Conservation (phyloP, 2,797 vertebrate genomes). For the Craterocephalus amniculus region DNA sequence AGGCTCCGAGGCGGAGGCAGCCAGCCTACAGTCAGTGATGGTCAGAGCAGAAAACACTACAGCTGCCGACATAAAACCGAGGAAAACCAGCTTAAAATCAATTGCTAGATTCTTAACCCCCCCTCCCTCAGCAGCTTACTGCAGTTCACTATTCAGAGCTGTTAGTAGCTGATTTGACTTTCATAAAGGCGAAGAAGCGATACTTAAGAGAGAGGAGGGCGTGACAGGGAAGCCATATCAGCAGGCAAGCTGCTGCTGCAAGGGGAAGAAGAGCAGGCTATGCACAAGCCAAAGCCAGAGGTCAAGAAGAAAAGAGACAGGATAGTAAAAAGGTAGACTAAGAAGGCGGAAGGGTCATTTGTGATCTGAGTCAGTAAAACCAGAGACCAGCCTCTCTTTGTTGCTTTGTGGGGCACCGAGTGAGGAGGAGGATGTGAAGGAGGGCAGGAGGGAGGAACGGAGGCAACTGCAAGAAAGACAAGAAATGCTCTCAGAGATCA, state of each 20-base stretch:
- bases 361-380: slow-evolving; percentile 54
- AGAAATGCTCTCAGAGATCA: slow-evolving; percentile 76
- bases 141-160: slow-evolving; percentile 41
- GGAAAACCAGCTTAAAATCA: slow-evolving; percentile 17
- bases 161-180: slow-evolving; percentile 35
- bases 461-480: slow-evolving; percentile 51
- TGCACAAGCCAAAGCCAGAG: slow-evolving; percentile 86
- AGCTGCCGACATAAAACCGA: background rate
- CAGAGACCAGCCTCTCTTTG: slow-evolving; percentile 63
- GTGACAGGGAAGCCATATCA: slow-evolving; percentile 68
- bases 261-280: slow-evolving; percentile 82
- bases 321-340: slow-evolving; percentile 89
- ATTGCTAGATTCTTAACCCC: background rate
- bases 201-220: slow-evolving; percentile 62
- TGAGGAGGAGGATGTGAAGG: slow-evolving; percentile 79
- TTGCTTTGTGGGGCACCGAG: slow-evolving; percentile 59
- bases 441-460: slow-evolving; percentile 51
- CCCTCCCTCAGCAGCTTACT: slow-evolving; percentile 16
- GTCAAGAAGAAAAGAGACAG: slow-evolving; percentile 88
- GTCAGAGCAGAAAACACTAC: background rate
- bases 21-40: slow-evolving; percentile 35
- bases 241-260: slow-evolving; percentile 85
- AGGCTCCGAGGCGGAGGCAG: slow-evolving; percentile 20
- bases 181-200: slow-evolving; percentile 35
- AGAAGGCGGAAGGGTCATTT: slow-evolving; percentile 32